These are phyloP conservation scores for Apis florea DNA, from an alignment of 1,140 invertebrate genomes.

Conservation along the genomic window DNA sequence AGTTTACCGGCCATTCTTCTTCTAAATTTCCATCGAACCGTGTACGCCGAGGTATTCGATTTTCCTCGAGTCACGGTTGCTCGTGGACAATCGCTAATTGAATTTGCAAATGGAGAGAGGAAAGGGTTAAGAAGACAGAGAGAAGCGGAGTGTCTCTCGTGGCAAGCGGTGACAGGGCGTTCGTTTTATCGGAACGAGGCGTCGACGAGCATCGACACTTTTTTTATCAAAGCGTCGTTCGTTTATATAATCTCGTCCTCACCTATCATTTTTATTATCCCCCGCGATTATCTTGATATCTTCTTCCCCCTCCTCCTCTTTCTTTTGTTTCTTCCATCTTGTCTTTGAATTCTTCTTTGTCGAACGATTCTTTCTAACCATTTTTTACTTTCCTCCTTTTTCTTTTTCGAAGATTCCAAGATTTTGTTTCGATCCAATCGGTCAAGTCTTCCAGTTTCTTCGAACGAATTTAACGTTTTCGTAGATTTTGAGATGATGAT, in stretches of 20 bases:
- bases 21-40: neutral
- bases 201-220: conserved; percentile 61
- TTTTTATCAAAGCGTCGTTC: conserved; percentile 58
- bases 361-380: neutral
- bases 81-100: neutral
- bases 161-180: conserved; percentile 64
- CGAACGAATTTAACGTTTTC: no score
- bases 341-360: no score
- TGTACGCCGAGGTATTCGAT: neutral
- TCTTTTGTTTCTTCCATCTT: neutral
- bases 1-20: neutral
- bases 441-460: no score
- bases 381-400: neutral
- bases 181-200: conserved; percentile 66
- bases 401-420: no score
- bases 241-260: conserved; percentile 5
- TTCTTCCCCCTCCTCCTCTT: neutral
- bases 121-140: conserved; percentile 37
- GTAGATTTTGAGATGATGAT: no score
- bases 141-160: conserved; percentile 35
- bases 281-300: neutral
- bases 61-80: no score
- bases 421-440: no score
- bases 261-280: neutral
- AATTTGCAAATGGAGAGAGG: neutral